Evolutionary conservation across 2,113 vertebrate genomes (phyloP), one percentile per base, ranked within the genome.

Genomic region (Bubo bubo): DNA sequence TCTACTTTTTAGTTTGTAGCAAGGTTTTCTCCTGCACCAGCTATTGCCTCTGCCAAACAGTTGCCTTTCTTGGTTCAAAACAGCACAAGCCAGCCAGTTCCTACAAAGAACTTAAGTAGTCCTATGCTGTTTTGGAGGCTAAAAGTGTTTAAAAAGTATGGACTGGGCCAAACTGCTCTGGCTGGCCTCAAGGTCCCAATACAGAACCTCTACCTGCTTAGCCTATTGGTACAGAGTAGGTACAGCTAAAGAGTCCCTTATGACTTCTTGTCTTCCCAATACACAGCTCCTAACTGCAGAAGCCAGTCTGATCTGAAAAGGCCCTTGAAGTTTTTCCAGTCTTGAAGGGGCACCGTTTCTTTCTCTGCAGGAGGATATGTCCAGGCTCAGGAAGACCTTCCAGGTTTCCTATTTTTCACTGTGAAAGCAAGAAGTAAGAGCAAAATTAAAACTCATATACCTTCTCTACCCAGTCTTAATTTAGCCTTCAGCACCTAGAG

Each of bases 141-240:
- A 28, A 34, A 80, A 89, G 11, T 26, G 16, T n/a, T 86, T 63
- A 1, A 86, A 50, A 37, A 72, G 19, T 50, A 55, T 32, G 10
- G 71, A 64, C 58, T 34, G 32, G 55, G 50, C 34, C 56, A 43
- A 89, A 75, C 41, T 50, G 53, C 49, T 84, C 49, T 32, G 37
- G 17, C 17, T 76, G 26, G 26, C 35, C n/a, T 75, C 37, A 58
- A 34, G 12, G 10, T 60, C n/a, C 27, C n/a, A 41, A 17, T 30
- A 63, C 7, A 91, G 80, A 86, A 45, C 2, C 5, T 45, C 71
- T 83, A 37, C 26, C 30, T 60, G 12, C 41, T 64, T 22, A 74
- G 79, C 7, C 14, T 45, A 18, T 20, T 10, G 0, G 3, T 70
- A n/a, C 1, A 0, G 19, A 88, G 16, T 7, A 91, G 39, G 9